Conservation (phyloP, 2,888 invertebrate genomes). For the Scotopteryx bipunctaria region DNA sequence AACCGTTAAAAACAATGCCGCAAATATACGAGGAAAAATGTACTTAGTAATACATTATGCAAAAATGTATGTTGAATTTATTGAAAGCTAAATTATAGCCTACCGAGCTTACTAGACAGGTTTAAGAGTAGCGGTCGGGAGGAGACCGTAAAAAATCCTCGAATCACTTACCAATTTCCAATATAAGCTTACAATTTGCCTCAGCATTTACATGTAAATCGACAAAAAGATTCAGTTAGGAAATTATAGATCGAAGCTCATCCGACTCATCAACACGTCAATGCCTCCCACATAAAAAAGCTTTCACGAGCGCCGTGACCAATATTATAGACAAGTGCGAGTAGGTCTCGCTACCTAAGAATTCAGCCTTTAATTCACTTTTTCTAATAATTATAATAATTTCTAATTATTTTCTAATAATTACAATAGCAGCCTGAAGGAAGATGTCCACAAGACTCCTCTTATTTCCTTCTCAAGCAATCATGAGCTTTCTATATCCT, state of each 20-base stretch:
- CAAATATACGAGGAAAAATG: background rate
- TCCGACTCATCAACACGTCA: slow-evolving; percentile 44
- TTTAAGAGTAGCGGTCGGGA: slow-evolving; percentile 14
- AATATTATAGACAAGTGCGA: slow-evolving; percentile 45
- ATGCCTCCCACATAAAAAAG: slow-evolving; percentile 61
- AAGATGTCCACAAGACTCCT: background rate
- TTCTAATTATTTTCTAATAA: no score
- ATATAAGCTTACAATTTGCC: slow-evolving; percentile 30
- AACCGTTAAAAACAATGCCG: slow-evolving; percentile 25
- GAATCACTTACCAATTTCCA: slow-evolving; percentile 29
- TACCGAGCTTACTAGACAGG: slow-evolving; percentile 31
- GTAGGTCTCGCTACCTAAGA: background rate
- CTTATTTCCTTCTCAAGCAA: no score
- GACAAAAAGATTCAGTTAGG: slow-evolving; percentile 35
- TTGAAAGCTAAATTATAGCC: slow-evolving; percentile 35
- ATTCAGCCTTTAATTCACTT: background rate
- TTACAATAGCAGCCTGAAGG: background rate
- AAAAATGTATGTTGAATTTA: slow-evolving; percentile 30
- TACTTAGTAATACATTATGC: slow-evolving; percentile 9
- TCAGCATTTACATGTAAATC: slow-evolving; percentile 35
- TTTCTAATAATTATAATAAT: no score
- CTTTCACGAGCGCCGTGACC: slow-evolving; percentile 54
- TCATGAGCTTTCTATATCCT: no score
- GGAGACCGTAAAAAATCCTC: slow-evolving; percentile 21
- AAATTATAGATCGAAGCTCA: slow-evolving; percentile 34